A percentile compares a stretch with the other conserved stretches of the same genome.
Conservation (phyloP, 2,113 vertebrate genomes). For the Festucalex cinctus region DNA sequence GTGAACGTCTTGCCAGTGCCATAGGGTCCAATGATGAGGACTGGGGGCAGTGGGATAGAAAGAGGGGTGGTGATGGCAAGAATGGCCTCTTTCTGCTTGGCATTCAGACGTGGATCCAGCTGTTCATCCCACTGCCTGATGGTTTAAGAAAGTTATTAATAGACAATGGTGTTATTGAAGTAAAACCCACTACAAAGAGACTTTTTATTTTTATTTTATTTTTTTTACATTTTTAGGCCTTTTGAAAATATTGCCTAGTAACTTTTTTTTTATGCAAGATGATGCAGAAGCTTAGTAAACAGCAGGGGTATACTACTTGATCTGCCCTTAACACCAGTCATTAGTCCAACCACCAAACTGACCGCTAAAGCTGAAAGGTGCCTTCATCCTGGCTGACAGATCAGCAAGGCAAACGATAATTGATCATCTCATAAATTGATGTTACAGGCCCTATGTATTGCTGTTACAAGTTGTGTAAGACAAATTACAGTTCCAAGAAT, state of each 20-base stretch:
- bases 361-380: too few relatives aligned
- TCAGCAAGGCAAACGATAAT: slow-evolving; percentile 25
- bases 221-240: neutral
- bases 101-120: slow-evolving; percentile 95
- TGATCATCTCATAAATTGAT: slow-evolving; percentile 21
- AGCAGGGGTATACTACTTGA: too few relatives aligned
- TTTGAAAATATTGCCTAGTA: slow-evolving; percentile 6
- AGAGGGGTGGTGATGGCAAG: slow-evolving; percentile 95
- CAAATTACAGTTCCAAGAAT: neutral
- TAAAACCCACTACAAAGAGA: neutral
- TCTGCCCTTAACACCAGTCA: neutral
- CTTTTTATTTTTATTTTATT: too few relatives aligned
- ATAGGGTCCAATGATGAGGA: slow-evolving; percentile 97
- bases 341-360: too few relatives aligned
- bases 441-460: neutral
- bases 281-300: too few relatives aligned
- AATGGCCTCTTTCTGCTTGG: slow-evolving; percentile 98
- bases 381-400: too few relatives aligned
- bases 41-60: slow-evolving; percentile 86
- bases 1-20: slow-evolving; percentile 99
- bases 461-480: neutral
- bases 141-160: neutral
- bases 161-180: slow-evolving; percentile 1
- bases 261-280: neutral
- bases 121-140: slow-evolving; percentile 97